phyloP scores from a whole-genome alignment of 1,140 invertebrate genomes.

The Caenorhabditis briggsae region DNA sequence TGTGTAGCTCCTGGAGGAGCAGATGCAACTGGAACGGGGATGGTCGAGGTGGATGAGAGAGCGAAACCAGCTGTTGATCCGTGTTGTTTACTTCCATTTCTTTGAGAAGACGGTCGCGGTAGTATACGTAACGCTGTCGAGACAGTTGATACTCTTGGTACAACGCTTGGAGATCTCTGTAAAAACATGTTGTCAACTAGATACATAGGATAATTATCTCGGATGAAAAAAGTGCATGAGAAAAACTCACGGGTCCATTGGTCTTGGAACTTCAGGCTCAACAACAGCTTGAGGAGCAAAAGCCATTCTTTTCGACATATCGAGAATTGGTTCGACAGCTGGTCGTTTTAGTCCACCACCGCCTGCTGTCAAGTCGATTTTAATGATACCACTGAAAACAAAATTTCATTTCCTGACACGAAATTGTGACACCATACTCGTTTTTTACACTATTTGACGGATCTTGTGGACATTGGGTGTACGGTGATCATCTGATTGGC shows the following conservation, averaged over 20 bases:
- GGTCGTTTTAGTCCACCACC: conserved; percentile 25
- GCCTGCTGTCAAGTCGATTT: conserved; percentile 52
- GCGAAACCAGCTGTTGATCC: conserved; percentile 41
- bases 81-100: conserved; percentile 67
- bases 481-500: conserved; percentile 75
- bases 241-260: conserved; percentile 71
- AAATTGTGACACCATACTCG: background rate
- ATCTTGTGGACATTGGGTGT: conserved; percentile 75
- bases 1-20: conserved; percentile 51
- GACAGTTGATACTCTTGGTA: conserved; percentile 75
- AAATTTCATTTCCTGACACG: background rate
- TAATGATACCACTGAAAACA: conserved; percentile 36
- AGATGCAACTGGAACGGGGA: conserved; percentile 24
- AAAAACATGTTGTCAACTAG: conserved; percentile 50
- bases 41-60: background rate
- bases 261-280: conserved; percentile 75
- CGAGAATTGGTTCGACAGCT: background rate
- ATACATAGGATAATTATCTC: background rate
- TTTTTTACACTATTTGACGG: conserved; percentile 60
- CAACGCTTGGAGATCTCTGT: conserved; percentile 71
- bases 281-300: conserved; percentile 18
- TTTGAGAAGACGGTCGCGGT: conserved; percentile 72
- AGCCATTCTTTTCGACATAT: conserved; percentile 11
- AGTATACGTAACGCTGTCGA: conserved; percentile 73
- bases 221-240: conserved; percentile 19